Evolutionary conservation across 1,140 invertebrate genomes (phyloP).

Genomic region (Holcopasites calliopsidis): DNA sequence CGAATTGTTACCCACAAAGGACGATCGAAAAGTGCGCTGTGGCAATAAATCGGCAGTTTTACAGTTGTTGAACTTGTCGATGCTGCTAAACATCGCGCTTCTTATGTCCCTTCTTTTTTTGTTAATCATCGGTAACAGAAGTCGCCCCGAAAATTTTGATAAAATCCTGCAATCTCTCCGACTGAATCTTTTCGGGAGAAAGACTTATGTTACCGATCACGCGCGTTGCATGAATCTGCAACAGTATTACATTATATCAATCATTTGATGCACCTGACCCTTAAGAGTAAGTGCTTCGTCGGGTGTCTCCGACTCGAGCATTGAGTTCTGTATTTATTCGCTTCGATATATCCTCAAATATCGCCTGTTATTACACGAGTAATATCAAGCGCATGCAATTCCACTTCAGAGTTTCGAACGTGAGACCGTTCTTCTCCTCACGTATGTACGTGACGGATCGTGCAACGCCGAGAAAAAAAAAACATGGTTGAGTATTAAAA

Average conservation of each 20-base stretch:
- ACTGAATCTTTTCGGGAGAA: not conserved
- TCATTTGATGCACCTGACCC: conserved; percentile 6
- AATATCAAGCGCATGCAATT: not conserved
- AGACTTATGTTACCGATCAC: conserved; percentile 18
- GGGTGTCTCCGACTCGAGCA: not conserved
- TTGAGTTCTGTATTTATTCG: conserved; percentile 21
- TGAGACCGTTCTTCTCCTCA: not conserved
- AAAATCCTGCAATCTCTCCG: not conserved
- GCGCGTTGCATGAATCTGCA: conserved; percentile 15
- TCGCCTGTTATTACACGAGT: not conserved
- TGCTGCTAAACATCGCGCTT: conserved; percentile 10
- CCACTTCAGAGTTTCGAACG: not conserved
- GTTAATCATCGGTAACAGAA: conserved; percentile 9
- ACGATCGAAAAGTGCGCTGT: conserved; percentile 10
- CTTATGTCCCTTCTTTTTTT: not conserved
- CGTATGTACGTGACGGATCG: not conserved
- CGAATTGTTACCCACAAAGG: not conserved
- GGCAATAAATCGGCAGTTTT: conserved; percentile 40
- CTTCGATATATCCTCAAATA: conserved; percentile 13
- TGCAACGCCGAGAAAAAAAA: conserved; percentile 35
- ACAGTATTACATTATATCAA: conserved; percentile 1
- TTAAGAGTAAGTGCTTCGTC: not conserved
- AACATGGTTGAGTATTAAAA: conserved; percentile 34
- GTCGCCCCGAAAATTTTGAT: not conserved
- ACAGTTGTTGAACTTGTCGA: not conserved